These are phyloP conservation scores for Pomatostomus ruficeps DNA, from an alignment of 2,113 vertebrate genomes.

Conservation along the genomic window DNA sequence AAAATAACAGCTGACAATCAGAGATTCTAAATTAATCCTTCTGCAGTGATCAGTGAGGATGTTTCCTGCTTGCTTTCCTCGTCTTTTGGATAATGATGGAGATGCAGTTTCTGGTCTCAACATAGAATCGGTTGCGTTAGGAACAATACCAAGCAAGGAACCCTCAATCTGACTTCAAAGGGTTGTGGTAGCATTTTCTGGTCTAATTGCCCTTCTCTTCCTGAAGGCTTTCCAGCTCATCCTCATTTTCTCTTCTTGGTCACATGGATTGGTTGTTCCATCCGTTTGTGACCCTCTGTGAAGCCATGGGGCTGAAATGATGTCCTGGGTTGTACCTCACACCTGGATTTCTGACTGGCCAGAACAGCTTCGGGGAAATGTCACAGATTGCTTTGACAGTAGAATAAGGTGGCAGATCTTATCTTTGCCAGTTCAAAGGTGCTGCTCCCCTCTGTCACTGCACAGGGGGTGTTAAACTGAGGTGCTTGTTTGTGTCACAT, in stretches of 20 bases:
- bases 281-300: background rate
- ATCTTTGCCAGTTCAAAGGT: background rate
- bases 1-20: slow-evolving; percentile 33
- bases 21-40: background rate
- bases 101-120: background rate
- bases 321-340: background rate
- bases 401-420: background rate
- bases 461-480: background rate
- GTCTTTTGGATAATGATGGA: background rate
- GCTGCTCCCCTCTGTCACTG: background rate
- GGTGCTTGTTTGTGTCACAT: background rate
- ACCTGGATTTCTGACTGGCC: background rate
- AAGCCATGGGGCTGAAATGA: background rate
- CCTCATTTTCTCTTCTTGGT: background rate
- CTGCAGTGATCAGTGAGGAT: background rate
- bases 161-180: background rate
- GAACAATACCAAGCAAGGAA: background rate
- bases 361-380: background rate
- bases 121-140: background rate
- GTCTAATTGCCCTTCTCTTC: background rate
- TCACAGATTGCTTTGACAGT: background rate
- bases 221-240: background rate
- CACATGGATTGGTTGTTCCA: background rate
- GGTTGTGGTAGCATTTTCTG: background rate
- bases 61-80: background rate